Conservation (phyloP, 2,113 vertebrate species). For the Oophaga pumilio region DNA sequence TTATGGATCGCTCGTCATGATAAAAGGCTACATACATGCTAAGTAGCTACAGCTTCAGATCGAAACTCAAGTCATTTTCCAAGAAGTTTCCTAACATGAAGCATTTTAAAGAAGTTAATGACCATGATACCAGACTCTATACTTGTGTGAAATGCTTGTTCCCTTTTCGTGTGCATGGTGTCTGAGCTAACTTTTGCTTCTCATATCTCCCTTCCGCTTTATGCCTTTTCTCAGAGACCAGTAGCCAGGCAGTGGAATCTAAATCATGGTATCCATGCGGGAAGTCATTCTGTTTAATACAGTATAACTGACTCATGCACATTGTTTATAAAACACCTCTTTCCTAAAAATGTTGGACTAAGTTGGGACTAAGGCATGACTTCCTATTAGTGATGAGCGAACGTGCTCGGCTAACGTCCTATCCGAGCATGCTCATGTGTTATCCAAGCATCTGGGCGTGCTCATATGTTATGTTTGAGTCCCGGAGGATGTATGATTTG, state of each 20-base stretch:
- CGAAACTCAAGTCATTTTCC: not conserved
- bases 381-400: too few relatives aligned
- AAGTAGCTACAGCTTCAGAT: not conserved
- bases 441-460: too few relatives aligned
- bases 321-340: not conserved
- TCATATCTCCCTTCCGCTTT: not conserved
- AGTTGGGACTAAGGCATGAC: not conserved
- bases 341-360: not conserved
- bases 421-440: too few relatives aligned
- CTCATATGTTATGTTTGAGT: too few relatives aligned
- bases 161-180: not conserved
- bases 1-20: not conserved
- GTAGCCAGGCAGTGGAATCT: not conserved
- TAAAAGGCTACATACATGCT: not conserved
- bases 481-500: too few relatives aligned
- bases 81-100: not conserved
- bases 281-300: not conserved
- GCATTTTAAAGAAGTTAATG: not conserved
- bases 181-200: not conserved
- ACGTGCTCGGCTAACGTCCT: too few relatives aligned
- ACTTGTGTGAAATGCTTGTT: not conserved
- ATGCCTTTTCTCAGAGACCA: not conserved
- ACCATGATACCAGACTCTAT: not conserved
- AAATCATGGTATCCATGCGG: not conserved
- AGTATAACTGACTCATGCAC: slow-evolving; percentile 5